Base-by-base conservation (phyloP, 2,888 invertebrate species). In the Nezara viridula region DNA sequence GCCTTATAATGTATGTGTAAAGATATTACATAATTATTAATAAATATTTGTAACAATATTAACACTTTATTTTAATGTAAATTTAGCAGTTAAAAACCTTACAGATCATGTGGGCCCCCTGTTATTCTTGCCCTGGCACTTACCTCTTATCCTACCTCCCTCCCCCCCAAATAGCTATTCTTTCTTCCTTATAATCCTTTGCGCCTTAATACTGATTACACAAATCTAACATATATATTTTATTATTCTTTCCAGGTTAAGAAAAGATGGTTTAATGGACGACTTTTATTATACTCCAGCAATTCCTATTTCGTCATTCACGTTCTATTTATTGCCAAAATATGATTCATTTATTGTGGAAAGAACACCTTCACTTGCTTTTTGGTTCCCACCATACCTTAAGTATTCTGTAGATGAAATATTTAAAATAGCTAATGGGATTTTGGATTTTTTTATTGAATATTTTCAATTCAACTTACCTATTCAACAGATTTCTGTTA, bases 351-450 rank as follows among this genome's bases (percentile, higher is more conserved):
- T 50, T 50, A 21, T 16, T 2, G 21, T 88, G 10, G 88, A 49
- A 66, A 47, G 60, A 40, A 86, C 86, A 86, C 86, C 86, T 27
- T 27, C 52, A 37, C 21, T 88, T 10, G 50, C 24, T 40, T 37
- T 88, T 50, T 52, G 81, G 88, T 88, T 49, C 81, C 88, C 88
- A 32, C 52, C 50, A 9, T 37, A 85, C 49, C 85, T 85, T 1
- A 49, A 40, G 37, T 32, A 52, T 50, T n/a, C 88, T 40, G 49
- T 52, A 16, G 49, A 27, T 37, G 85, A 21, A 27, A 19, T 88
- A 21, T 50, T 52, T 21, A 21, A 55, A 12, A 49, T 24, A 44
- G 81, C 55, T 27, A 37, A 19, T 27, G 32, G 37, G 7, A n/a
- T 77, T 27, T 50, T 88, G 32, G 81, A 77, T 32, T 85, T 88